Evolutionary conservation across 2,113 vertebrate species (phyloP).

Genomic region (Chaenocephalus aceratus): DNA sequence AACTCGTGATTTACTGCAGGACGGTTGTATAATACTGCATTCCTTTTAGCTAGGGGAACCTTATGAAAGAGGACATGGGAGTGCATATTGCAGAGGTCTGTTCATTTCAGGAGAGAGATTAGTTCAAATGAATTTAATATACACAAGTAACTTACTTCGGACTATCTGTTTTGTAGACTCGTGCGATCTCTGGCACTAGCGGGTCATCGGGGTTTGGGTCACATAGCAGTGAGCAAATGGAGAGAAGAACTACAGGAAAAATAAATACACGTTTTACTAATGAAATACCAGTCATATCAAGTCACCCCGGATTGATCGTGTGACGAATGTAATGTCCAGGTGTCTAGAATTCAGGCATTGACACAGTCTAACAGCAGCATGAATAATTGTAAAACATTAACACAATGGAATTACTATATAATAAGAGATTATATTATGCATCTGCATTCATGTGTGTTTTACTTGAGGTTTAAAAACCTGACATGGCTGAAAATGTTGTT

Average conservation of each 20-base stretch:
- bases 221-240: slow-evolving; percentile 88
- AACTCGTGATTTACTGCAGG: background rate
- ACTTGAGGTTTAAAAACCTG: too few relatives aligned
- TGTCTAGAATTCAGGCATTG: background rate
- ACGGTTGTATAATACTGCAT: background rate
- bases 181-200: slow-evolving; percentile 87
- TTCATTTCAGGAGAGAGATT: background rate
- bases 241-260: slow-evolving; percentile 82
- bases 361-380: too few relatives aligned
- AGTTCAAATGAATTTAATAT: too few relatives aligned
- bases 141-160: slow-evolving; percentile 71
- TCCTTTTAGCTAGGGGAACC: background rate
- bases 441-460: too few relatives aligned
- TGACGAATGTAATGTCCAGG: too few relatives aligned
- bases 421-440: too few relatives aligned
- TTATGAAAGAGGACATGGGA: background rate
- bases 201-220: slow-evolving; percentile 88
- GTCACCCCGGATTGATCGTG: too few relatives aligned
- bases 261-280: background rate
- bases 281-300: background rate
- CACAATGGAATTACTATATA: too few relatives aligned
- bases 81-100: background rate
- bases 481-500: too few relatives aligned
- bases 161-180: slow-evolving; percentile 87
- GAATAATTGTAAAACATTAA: too few relatives aligned